These are phyloP conservation scores for Hemibagrus wyckioides DNA, from an alignment of 2,113 vertebrate species.

Conservation along the genomic window DNA sequence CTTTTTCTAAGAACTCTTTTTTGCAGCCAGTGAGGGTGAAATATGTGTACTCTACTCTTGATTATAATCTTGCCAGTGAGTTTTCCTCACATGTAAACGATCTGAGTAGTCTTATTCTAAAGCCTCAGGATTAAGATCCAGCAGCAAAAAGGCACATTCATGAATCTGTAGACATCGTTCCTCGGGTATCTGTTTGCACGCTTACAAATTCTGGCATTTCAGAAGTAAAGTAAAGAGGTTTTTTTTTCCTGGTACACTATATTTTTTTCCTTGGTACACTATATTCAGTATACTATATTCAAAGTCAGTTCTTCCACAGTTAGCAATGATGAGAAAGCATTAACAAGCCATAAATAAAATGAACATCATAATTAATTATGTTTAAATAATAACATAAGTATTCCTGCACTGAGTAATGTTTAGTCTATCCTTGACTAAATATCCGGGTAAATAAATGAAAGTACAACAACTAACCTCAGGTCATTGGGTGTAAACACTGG, in stretches of 20 bases:
- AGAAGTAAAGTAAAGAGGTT: neutral
- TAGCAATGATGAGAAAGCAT: neutral
- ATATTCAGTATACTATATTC: too few species aligned
- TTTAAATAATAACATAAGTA: neutral
- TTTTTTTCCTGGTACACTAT: neutral
- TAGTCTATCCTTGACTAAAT: neutral
- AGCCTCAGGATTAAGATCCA: neutral
- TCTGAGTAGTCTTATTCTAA: neutral
- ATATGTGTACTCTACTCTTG: neutral
- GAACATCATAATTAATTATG: neutral
- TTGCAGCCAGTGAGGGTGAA: neutral
- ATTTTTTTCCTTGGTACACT: neutral
- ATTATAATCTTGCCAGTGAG: too few species aligned
- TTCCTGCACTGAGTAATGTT: neutral
- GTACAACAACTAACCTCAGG: neutral
- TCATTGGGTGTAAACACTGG: neutral
- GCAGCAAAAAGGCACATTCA: neutral
- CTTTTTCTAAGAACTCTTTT: neutral
- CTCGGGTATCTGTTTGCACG: neutral
- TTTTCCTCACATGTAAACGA: neutral
- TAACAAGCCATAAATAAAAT: neutral
- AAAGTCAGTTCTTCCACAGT: too few species aligned
- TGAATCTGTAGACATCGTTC: neutral
- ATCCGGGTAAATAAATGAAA: neutral
- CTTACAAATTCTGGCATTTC: constrained; percentile 10